phyloP scores from a whole-genome alignment of 2,113 vertebrate species.

The Narcine bancroftii region DNA sequence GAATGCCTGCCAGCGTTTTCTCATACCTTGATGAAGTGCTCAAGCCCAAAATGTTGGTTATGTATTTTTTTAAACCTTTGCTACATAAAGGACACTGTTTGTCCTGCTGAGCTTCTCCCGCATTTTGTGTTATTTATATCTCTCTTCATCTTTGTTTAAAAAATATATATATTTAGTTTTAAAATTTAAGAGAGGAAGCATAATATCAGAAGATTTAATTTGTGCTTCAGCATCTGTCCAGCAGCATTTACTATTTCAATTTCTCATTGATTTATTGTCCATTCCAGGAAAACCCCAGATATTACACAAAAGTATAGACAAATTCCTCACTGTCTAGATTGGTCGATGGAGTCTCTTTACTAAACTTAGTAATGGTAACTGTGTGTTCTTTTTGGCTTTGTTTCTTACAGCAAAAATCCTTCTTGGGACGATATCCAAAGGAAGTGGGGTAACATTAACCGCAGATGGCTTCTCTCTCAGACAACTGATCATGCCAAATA shows the following conservation, averaged over 20 bases:
- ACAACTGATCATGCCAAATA: slow-evolving; percentile 14
- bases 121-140: too few relatives aligned
- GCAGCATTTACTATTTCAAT: not conserved
- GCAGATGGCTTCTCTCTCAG: slow-evolving; percentile 35
- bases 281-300: slow-evolving; percentile 11
- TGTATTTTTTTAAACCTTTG: too few relatives aligned
- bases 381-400: not conserved
- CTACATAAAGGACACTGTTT: too few relatives aligned
- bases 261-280: not conserved
- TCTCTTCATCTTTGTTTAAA: not conserved
- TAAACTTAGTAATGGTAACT: not conserved
- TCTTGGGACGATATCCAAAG: not conserved
- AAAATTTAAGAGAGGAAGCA: not conserved
- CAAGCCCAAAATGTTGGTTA: too few relatives aligned
- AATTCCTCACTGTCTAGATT: slow-evolving; percentile 32
- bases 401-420: slow-evolving; percentile 23
- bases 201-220: slow-evolving; percentile 13
- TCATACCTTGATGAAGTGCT: too few relatives aligned
- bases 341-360: not conserved
- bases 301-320: not conserved
- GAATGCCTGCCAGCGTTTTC: too few relatives aligned
- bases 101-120: too few relatives aligned
- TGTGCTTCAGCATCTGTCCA: not conserved
- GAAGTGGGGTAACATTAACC: not conserved
- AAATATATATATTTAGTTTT: not conserved